Evolutionary conservation across 2,797 vertebrate genomes (phyloP).

Genomic region (Cyclura pinguis): DNA sequence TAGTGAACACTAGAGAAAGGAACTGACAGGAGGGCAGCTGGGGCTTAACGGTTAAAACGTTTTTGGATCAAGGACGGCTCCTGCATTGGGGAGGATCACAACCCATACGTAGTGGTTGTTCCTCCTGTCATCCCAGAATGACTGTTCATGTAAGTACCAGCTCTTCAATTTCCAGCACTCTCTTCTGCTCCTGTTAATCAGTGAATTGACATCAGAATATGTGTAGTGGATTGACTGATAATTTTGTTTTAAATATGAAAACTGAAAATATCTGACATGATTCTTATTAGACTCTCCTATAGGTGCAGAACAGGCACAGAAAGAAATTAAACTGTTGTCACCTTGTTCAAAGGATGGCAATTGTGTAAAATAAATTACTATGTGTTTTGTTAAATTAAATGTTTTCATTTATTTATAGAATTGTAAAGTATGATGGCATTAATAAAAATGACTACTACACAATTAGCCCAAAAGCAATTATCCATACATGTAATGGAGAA

Average conservation of each 20-base stretch:
- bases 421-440: constrained; percentile 78
- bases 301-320: background rate
- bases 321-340: background rate
- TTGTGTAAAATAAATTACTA: background rate
- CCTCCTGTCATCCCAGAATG: no score
- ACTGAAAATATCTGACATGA: background rate
- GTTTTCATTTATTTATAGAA: constrained; percentile 73
- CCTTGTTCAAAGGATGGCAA: background rate
- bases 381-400: background rate
- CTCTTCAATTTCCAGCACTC: background rate
- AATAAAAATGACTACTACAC: constrained; percentile 83
- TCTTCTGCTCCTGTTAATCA: background rate
- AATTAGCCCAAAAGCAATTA: constrained; percentile 78
- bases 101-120: no score
- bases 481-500: constrained; percentile 68
- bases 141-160: no score
- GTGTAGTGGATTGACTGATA: background rate
- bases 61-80: no score
- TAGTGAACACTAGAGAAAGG: no score
- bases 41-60: no score
- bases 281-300: background rate
- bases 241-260: background rate
- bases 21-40: no score
- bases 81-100: no score
- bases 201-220: background rate